Percentiles rank a stretch among this genome's conserved stretches.
Conservation (phyloP, 1,140 invertebrate species). For the Kradibia gibbosae region DNA sequence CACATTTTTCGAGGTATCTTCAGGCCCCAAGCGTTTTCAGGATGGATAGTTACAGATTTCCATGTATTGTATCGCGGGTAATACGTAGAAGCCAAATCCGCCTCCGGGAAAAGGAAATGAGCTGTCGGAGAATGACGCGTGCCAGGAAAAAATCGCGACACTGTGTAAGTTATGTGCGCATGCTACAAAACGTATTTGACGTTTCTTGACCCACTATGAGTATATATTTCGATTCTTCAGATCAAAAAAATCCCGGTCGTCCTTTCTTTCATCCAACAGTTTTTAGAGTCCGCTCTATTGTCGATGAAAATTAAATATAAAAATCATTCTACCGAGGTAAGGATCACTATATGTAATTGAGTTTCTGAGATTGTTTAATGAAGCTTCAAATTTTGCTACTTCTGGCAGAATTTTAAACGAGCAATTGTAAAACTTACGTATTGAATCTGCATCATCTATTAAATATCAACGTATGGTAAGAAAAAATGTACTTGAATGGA, state of each 20-base stretch:
- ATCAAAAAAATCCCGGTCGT: conserved; percentile 5
- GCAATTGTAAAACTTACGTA: too few relatives aligned
- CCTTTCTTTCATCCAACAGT: not conserved
- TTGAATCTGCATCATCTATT: too few relatives aligned
- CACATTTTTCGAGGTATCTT: conserved; percentile 17
- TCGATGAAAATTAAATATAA: not conserved
- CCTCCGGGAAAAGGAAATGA: conserved; percentile 35
- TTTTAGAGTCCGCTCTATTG: not conserved
- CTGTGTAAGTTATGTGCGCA: not conserved
- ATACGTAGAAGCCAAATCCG: conserved; percentile 4
- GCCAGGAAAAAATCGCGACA: not conserved
- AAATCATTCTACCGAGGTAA: too few relatives aligned
- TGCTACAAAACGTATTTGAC: not conserved
- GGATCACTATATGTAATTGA: too few relatives aligned
- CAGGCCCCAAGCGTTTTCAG: too few relatives aligned
- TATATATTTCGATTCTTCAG: conserved; percentile 20
- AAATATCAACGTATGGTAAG: too few relatives aligned
- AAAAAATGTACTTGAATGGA: too few relatives aligned
- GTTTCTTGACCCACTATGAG: not conserved
- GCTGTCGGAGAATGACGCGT: conserved; percentile 50
- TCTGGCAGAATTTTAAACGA: too few relatives aligned
- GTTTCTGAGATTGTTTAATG: too few relatives aligned
- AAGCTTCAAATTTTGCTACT: too few relatives aligned
- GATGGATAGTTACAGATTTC: conserved; percentile 10
- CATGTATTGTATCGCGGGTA: conserved; percentile 2